phyloP scores from a whole-genome alignment of 2,797 vertebrate species.

The Lagorchestes hirsutus region DNA sequence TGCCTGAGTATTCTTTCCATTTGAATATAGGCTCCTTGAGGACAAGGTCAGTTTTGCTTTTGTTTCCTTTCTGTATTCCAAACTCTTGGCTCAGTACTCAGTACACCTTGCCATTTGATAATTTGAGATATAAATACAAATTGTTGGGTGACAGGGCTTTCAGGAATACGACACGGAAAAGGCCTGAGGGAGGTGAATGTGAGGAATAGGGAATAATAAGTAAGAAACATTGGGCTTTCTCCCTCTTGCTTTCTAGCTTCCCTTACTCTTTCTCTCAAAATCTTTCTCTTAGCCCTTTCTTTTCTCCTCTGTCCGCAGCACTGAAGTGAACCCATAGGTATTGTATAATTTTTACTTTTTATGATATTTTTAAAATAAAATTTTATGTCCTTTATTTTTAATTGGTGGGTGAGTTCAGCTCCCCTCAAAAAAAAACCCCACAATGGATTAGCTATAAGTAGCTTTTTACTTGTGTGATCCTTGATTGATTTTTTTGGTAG shows the following conservation, averaged over 20 bases:
- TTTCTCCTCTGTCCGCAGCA: background rate
- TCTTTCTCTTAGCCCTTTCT: background rate
- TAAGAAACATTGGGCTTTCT: background rate
- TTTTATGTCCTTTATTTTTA: background rate
- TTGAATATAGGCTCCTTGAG: background rate
- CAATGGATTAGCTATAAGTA: background rate
- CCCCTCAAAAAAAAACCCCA: background rate
- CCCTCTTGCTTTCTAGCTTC: background rate
- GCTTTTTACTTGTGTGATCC: background rate
- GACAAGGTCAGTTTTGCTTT: background rate
- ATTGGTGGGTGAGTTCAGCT: background rate
- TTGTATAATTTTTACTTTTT: background rate
- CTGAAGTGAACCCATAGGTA: background rate
- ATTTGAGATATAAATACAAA: background rate
- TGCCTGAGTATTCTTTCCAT: background rate
- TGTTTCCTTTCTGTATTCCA: background rate
- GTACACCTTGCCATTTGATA: background rate
- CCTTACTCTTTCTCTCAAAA: background rate
- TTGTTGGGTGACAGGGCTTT: background rate
- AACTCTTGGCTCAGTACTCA: background rate
- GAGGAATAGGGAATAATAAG: background rate
- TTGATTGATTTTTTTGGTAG: background rate
- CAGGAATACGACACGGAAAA: background rate
- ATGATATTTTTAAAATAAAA: background rate
- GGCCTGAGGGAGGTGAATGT: background rate